phyloP scores from a whole-genome alignment of 2,888 invertebrate species.

The Bhutanitis thaidina region DNA sequence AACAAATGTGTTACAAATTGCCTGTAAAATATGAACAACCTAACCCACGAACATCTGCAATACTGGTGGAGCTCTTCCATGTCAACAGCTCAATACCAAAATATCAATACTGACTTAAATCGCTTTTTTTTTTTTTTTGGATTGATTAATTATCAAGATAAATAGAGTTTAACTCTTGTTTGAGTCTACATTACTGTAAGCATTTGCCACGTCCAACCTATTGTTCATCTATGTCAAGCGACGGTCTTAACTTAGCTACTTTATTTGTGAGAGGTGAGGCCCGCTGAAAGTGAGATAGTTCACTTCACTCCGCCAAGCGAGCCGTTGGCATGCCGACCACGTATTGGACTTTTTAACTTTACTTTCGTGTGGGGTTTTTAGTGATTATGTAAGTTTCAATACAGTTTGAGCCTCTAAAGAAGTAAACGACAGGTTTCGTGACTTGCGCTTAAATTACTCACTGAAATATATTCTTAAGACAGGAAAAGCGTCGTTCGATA shows the following conservation, averaged over 20 bases:
- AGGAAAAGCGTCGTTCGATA: no score
- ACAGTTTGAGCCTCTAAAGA: conserved; percentile 23
- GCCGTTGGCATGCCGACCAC: conserved; percentile 45
- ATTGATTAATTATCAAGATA: no score
- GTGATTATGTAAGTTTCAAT: conserved; percentile 31
- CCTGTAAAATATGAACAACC: no score
- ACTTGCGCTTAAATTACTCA: conserved; percentile 9
- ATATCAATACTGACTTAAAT: no score
- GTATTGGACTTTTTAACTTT: conserved; percentile 55
- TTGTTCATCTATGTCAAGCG: conserved; percentile 10
- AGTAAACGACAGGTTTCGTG: conserved; percentile 20
- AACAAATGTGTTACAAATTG: no score
- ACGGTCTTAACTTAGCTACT: conserved; percentile 50
- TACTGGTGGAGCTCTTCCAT: no score
- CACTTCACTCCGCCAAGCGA: conserved; percentile 42
- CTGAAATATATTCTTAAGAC: background rate
- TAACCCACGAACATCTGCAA: no score
- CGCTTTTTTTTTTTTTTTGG: no score
- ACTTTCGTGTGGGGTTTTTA: conserved; percentile 35
- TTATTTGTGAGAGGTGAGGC: conserved; percentile 66
- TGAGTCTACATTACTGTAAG: no score
- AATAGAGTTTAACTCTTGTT: no score
- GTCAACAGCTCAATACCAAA: no score
- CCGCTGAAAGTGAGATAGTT: conserved; percentile 73
- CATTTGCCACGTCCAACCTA: conserved; percentile 38